Conservation (phyloP, 2,888 invertebrate genomes). For the Sarcophaga carnaria region DNA sequence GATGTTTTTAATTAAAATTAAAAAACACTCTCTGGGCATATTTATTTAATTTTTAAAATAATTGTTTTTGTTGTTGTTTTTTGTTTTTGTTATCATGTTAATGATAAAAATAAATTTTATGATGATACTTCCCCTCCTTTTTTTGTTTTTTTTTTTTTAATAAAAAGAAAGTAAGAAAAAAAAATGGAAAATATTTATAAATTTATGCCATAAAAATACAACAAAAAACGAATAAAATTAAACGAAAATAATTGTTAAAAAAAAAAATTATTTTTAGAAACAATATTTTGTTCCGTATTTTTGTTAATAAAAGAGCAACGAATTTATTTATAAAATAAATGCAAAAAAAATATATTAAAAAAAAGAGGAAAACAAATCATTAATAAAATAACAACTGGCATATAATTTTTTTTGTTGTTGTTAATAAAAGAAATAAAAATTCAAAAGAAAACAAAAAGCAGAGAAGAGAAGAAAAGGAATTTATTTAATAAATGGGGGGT, state of each 20-base stretch:
- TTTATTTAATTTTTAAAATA: no score
- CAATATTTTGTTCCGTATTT: slow-evolving; percentile 25
- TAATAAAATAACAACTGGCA: neutral
- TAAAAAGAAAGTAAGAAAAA: no score
- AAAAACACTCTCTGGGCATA: neutral
- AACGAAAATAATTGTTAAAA: neutral
- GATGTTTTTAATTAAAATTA: slow-evolving; percentile 2
- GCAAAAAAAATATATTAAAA: neutral
- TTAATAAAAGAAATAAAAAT: no score
- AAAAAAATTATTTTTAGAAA: neutral
- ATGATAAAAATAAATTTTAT: slow-evolving; percentile 17
- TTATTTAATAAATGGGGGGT: slow-evolving; percentile 13
- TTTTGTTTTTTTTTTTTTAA: neutral
- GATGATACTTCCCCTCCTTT: slow-evolving; percentile 6
- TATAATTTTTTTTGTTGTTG: no score
- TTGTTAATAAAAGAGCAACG: neutral
- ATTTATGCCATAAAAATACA: no score
- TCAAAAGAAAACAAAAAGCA: neutral
- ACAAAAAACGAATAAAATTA: neutral
- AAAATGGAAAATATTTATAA: no score
- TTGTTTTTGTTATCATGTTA: neutral
- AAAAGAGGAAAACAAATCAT: neutral
- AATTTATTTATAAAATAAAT: no score
- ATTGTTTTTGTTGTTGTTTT: no score
- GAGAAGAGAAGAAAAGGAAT: neutral